Evolutionary conservation across 2,888 invertebrate species (phyloP).

Genomic region (Andricus quercusramuli): DNA sequence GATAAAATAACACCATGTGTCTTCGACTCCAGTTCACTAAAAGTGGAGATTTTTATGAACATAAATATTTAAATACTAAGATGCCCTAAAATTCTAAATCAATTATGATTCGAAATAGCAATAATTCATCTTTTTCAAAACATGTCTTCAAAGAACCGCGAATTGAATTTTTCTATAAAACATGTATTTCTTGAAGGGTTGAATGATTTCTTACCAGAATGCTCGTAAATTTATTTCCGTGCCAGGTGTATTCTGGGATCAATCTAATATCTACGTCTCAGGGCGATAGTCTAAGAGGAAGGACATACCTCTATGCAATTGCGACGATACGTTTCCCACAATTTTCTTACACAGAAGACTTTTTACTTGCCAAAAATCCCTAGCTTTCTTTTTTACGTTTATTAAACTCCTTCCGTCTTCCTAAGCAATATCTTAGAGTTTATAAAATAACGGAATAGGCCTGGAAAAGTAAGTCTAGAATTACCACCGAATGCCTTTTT

Average conservation of each 20-base stretch:
- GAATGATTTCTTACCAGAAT: conserved; percentile 19
- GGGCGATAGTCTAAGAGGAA: conserved; percentile 53
- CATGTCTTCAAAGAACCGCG: neutral
- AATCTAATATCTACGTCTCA: conserved; percentile 58
- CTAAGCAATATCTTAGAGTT: neutral
- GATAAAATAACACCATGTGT: too few relatives aligned
- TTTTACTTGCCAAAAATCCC: conserved; percentile 1
- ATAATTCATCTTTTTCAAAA: neutral
- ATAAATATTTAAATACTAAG: too few relatives aligned
- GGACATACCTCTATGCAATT: conserved; percentile 38
- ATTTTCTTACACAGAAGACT: conserved; percentile 30
- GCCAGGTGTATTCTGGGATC: conserved; percentile 71
- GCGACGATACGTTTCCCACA: conserved; percentile 28
- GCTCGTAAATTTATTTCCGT: conserved; percentile 55
- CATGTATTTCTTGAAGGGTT: conserved; percentile 6
- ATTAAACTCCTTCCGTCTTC: conserved; percentile 24
- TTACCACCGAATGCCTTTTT: conserved; percentile 33
- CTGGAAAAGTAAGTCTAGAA: conserved; percentile 22
- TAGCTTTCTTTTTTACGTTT: conserved; percentile 20
- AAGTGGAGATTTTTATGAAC: too few relatives aligned
- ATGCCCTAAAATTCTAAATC: neutral
- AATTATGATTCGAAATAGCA: neutral
- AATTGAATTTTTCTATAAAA: neutral
- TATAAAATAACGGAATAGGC: neutral
- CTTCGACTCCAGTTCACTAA: too few relatives aligned